These are phyloP conservation scores for Zaprionus inermis DNA, from an alignment of 1,140 invertebrate genomes.

Conservation along the genomic window DNA sequence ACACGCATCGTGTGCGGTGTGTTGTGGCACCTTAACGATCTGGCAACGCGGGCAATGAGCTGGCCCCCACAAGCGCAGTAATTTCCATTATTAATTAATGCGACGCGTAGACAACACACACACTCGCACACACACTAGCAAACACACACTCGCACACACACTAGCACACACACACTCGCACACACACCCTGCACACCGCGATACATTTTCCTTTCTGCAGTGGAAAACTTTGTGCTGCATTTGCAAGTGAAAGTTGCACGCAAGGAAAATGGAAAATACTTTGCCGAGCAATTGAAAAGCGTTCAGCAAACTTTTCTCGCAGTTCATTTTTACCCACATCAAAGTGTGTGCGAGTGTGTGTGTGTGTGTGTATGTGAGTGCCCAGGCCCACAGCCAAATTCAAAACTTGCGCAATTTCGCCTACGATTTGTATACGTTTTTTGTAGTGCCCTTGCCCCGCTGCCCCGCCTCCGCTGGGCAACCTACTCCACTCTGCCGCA, in stretches of 20 bases:
- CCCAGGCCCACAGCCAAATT: background rate
- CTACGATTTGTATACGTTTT: slow-evolving; percentile 33
- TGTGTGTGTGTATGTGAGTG: no score
- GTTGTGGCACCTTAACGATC: slow-evolving; percentile 31
- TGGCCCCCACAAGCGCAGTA: slow-evolving; percentile 37
- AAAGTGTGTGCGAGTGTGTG: background rate
- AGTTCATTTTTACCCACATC: slow-evolving; percentile 54
- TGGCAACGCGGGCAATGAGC: slow-evolving; percentile 20
- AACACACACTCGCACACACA: background rate
- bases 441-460: slow-evolving; percentile 8
- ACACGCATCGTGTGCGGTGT: background rate
- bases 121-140: slow-evolving; percentile 5
- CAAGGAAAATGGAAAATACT: slow-evolving; percentile 76
- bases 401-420: slow-evolving; percentile 56
- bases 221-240: slow-evolving; percentile 60
- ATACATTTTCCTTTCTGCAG: slow-evolving; percentile 24
- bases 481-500: background rate
- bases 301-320: slow-evolving; percentile 58
- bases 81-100: slow-evolving; percentile 80
- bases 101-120: slow-evolving; percentile 45
- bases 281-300: slow-evolving; percentile 73
- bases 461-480: no score
- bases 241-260: slow-evolving; percentile 65
- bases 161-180: background rate
- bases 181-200: slow-evolving; percentile 5